Evolutionary conservation across 2,113 vertebrate genomes (phyloP).

Genomic region (Leucoraja erinaceus): DNA sequence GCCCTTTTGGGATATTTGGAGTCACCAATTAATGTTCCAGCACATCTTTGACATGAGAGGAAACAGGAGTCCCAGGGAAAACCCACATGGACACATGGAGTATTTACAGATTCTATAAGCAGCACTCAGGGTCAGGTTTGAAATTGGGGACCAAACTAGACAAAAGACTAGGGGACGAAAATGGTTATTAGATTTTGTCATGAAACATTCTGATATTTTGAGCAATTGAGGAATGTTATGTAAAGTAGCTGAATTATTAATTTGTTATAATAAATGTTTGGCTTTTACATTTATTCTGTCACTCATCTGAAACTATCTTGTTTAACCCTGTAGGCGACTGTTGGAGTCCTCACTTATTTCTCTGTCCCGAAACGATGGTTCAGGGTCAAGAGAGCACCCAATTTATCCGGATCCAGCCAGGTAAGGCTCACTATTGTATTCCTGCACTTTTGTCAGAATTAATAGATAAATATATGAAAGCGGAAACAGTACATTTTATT

Average conservation of each 20-base stretch:
- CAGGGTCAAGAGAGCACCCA: constrained; percentile 91
- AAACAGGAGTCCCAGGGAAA: too few relatives aligned
- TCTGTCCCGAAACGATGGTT: constrained; percentile 90
- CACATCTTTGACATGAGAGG: too few relatives aligned
- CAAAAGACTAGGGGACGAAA: too few relatives aligned
- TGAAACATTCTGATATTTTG: neutral
- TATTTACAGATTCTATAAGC: too few relatives aligned
- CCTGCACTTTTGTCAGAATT: neutral
- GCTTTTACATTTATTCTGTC: neutral
- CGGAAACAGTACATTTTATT: neutral
- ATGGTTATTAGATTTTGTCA: neutral
- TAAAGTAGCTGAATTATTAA: neutral
- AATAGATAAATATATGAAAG: neutral
- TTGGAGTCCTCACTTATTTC: constrained; percentile 93
- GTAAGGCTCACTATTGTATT: constrained; percentile 52
- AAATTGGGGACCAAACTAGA: neutral
- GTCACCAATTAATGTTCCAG: too few relatives aligned
- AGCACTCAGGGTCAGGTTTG: too few relatives aligned
- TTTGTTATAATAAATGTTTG: neutral
- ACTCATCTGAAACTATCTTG: constrained; percentile 49
- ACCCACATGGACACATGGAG: too few relatives aligned
- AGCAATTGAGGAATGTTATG: neutral
- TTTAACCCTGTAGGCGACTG: constrained; percentile 72
- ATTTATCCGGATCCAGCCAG: constrained; percentile 97
- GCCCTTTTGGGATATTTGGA: too few relatives aligned